Percentiles rank a stretch among this genome's conserved stretches.
Evolutionary conservation across 2,797 vertebrate genomes (phyloP).

Genomic region (Ceryle rudis): DNA sequence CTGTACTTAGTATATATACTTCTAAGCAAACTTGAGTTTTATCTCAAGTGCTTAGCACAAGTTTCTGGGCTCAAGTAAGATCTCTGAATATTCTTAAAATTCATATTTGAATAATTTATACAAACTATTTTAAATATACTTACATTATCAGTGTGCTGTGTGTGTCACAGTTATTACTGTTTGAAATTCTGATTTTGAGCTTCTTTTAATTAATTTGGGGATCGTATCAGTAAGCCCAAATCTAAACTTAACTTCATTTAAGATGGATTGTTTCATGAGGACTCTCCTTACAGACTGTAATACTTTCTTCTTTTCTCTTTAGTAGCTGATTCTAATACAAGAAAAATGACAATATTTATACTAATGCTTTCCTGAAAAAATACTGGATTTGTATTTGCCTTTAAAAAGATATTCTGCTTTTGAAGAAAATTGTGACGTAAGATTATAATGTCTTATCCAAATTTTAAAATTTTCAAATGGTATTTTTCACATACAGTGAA

Average conservation of each 20-base stretch:
- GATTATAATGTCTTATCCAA: background rate
- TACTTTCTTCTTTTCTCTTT: background rate
- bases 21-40: background rate
- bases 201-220: background rate
- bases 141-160: background rate
- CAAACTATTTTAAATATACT: background rate
- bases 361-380: background rate
- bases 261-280: background rate
- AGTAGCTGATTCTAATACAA: background rate
- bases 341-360: background rate
- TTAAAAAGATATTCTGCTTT: background rate
- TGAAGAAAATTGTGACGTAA: background rate
- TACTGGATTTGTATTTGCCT: background rate
- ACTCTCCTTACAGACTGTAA: background rate
- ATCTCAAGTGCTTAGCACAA: background rate
- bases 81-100: background rate
- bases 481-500: background rate
- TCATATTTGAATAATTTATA: background rate
- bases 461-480: background rate
- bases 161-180: background rate
- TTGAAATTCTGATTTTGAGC: background rate
- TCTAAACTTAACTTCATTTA: background rate
- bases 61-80: background rate
- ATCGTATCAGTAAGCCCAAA: background rate
- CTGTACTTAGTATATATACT: fast-evolving